Evolutionary conservation across 2,113 vertebrate species (phyloP).

Genomic region (Indicator indicator): DNA sequence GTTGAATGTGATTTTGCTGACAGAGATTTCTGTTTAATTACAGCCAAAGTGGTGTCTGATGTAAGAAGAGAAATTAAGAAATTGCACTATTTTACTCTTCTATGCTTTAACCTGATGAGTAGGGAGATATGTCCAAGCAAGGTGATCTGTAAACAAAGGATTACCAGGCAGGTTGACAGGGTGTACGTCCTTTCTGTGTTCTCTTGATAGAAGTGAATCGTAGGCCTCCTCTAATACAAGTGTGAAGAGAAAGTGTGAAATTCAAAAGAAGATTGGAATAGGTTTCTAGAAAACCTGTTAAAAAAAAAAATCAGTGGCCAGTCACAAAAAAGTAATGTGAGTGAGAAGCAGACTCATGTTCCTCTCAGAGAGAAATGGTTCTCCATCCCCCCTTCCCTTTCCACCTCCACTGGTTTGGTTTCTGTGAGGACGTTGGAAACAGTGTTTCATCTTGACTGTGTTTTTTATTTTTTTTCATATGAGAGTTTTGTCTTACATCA

Average conservation of each 20-base stretch:
- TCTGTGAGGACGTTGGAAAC: rapidly evolving
- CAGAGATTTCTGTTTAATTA: not conserved
- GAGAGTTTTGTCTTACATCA: not conserved
- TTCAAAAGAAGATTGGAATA: not conserved
- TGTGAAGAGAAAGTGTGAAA: not conserved
- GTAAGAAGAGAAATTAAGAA: constrained; percentile 17
- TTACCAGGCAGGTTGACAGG: not conserved
- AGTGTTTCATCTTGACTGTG: not conserved
- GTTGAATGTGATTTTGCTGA: not conserved
- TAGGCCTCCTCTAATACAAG: not conserved
- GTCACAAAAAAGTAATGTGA: not conserved
- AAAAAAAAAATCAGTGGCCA: not conserved
- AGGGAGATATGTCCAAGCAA: not conserved
- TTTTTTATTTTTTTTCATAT: not conserved
- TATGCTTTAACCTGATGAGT: rapidly evolving
- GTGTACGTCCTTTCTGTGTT: not conserved
- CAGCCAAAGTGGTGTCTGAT: not conserved
- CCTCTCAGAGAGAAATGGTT: rapidly evolving
- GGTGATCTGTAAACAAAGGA: not conserved
- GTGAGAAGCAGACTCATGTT: not conserved
- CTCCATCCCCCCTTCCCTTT: not conserved
- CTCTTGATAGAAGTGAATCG: constrained; percentile 7
- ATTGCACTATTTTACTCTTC: not conserved
- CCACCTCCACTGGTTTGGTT: not conserved
- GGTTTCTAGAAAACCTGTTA: not conserved